Evolutionary conservation across 1,140 invertebrate genomes (phyloP).

Genomic region (Brachionus manjavacas): DNA sequence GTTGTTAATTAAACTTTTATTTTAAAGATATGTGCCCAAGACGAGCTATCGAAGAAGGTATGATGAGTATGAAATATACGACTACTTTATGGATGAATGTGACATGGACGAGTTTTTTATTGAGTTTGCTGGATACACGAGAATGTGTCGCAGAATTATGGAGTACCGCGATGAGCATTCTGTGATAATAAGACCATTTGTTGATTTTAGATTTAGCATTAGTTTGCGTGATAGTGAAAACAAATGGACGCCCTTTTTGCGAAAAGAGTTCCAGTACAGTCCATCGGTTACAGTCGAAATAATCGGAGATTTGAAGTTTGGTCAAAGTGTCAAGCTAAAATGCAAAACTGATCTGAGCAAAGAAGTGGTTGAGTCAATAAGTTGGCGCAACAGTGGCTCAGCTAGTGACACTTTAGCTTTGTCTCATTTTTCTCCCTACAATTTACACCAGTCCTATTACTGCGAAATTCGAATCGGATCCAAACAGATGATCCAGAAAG

Average conservation of each 20-base stretch:
- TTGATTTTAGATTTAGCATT: conserved; percentile 31
- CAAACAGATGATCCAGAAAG: conserved; percentile 32
- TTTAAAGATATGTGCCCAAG: neutral
- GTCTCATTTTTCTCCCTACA: neutral
- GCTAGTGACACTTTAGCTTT: neutral
- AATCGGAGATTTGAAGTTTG: conserved; percentile 10
- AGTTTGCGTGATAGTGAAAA: neutral
- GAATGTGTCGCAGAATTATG: conserved; percentile 12
- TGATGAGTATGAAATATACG: conserved; percentile 17
- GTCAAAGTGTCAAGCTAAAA: neutral
- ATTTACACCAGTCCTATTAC: conserved; percentile 27
- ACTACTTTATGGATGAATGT: conserved; percentile 34
- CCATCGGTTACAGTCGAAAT: neutral
- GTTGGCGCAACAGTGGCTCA: neutral
- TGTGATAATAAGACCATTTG: conserved; percentile 18
- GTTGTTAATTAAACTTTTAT: neutral
- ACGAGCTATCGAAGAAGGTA: neutral
- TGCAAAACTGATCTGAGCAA: conserved; percentile 5
- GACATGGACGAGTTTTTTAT: conserved; percentile 29
- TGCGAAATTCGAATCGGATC: conserved; percentile 23
- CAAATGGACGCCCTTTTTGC: conserved; percentile 15
- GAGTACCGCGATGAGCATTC: neutral
- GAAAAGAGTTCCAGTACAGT: conserved; percentile 27
- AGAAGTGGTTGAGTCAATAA: conserved; percentile 5
- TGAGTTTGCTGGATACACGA: neutral